Conservation (phyloP, 2,888 invertebrate species). For the Caenorhabditis auriculariae region DNA sequence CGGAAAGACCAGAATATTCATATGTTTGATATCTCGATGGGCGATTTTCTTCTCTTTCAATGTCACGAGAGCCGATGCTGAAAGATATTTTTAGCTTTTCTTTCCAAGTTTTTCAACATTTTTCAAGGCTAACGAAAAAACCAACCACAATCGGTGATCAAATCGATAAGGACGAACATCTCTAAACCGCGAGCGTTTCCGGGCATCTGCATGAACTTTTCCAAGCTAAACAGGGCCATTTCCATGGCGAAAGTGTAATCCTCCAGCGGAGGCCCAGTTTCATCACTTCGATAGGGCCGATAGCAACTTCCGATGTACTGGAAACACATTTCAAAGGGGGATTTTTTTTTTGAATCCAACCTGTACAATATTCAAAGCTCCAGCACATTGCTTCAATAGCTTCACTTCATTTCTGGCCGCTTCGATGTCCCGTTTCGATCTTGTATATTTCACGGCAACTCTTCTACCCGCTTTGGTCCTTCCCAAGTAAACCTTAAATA, state of each 20-base stretch:
- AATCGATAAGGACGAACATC: conserved; percentile 17
- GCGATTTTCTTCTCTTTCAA: conserved; percentile 22
- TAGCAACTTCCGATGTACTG: neutral
- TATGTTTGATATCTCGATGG: conserved; percentile 38
- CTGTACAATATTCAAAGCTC: conserved; percentile 21
- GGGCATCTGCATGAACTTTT: conserved; percentile 20
- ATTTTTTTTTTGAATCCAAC: conserved; percentile 9
- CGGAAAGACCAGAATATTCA: conserved; percentile 32
- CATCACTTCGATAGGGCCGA: no score
- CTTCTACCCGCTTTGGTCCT: conserved; percentile 12
- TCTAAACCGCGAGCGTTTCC: conserved; percentile 19
- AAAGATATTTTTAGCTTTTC: neutral
- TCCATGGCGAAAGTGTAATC: conserved; percentile 36
- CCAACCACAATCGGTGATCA: conserved; percentile 32
- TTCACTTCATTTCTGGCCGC: conserved; percentile 17
- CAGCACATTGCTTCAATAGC: conserved; percentile 12
- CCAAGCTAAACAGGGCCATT: conserved; percentile 19
- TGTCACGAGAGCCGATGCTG: conserved; percentile 23
- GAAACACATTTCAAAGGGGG: neutral
- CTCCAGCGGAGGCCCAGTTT: conserved; percentile 5
- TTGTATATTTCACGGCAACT: conserved; percentile 23
- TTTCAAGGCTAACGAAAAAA: neutral
- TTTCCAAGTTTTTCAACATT: neutral
- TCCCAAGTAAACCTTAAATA: conserved; percentile 14
- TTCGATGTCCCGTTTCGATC: conserved; percentile 8